These are phyloP conservation scores for Lerista edwardsae DNA, from an alignment of 2,797 vertebrate genomes.

Conservation along the genomic window DNA sequence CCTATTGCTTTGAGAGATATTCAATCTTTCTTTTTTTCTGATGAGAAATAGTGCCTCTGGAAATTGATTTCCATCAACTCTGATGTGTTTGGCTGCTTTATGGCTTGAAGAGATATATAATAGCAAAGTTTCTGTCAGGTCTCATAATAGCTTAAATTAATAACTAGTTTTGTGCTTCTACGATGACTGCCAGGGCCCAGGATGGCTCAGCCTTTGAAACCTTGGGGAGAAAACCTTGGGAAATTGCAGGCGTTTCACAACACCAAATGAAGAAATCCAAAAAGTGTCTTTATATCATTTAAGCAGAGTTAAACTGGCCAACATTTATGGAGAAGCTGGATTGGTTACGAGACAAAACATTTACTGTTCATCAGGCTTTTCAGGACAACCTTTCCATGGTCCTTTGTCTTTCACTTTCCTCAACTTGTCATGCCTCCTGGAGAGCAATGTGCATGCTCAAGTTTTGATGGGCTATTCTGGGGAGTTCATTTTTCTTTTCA, in stretches of 20 bases:
- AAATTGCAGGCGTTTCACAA: neutral
- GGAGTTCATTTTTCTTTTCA: too few species aligned
- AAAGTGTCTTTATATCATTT: neutral
- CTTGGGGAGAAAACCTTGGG: neutral
- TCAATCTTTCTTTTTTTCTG: neutral
- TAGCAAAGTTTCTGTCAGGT: neutral
- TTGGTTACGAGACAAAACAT: too few species aligned
- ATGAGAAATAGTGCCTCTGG: neutral
- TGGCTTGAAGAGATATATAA: slow-evolving; percentile 8
- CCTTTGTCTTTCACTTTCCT: too few species aligned
- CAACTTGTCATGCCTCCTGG: too few species aligned
- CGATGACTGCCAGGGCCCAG: neutral
- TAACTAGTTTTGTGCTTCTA: slow-evolving; percentile 28
- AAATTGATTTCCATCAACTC: neutral
- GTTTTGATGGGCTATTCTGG: too few species aligned
- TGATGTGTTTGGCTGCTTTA: neutral
- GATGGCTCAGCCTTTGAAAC: neutral
- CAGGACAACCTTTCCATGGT: too few species aligned
- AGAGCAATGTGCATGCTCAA: too few species aligned
- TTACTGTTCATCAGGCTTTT: too few species aligned
- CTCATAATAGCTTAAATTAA: neutral
- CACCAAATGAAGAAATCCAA: neutral
- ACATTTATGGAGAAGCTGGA: neutral
- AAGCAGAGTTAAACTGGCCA: neutral
- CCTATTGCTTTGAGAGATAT: neutral